A percentile compares a stretch with the other conserved stretches of the same genome.
Conservation (phyloP, 2,888 invertebrate species). For the Yponomeuta cagnagella region DNA sequence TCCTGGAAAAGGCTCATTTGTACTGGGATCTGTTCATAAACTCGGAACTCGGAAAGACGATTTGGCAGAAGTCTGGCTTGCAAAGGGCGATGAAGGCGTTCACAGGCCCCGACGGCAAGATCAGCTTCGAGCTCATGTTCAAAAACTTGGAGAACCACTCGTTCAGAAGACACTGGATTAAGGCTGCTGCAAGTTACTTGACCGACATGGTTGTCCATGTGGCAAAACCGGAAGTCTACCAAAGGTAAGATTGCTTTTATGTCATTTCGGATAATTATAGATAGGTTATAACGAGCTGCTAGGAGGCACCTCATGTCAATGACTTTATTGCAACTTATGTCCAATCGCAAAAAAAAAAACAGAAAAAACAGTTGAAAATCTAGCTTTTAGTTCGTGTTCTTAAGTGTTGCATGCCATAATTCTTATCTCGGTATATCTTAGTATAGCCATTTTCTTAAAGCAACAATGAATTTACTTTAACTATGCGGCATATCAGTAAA, state of each 20-base stretch:
- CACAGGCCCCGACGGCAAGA: constrained; percentile 79
- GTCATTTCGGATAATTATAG: too few species aligned
- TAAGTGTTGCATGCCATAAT: too few species aligned
- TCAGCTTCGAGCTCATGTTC: constrained; percentile 83
- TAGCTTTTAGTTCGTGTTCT: too few species aligned
- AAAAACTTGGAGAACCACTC: constrained; percentile 87
- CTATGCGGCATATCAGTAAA: too few species aligned
- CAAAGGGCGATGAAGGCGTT: constrained; percentile 81
- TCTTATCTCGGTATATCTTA: too few species aligned
- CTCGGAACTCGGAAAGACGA: constrained; percentile 83
- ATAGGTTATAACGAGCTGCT: too few species aligned
- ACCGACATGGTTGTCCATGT: constrained; percentile 84
- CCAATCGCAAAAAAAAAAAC: too few species aligned
- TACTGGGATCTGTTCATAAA: constrained; percentile 87
- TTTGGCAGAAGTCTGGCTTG: constrained; percentile 84
- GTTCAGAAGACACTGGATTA: constrained; percentile 87
- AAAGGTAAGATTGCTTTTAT: constrained; percentile 67
- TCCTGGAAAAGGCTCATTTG: constrained; percentile 78
- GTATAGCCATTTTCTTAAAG: too few species aligned
- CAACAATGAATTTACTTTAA: too few species aligned
- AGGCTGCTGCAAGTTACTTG: constrained; percentile 82
- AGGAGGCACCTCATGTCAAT: too few species aligned
- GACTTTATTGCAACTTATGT: too few species aligned
- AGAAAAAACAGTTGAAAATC: too few species aligned
- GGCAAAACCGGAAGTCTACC: constrained; percentile 84